Evolutionary conservation across 2,797 vertebrate species (phyloP).

Genomic region (Cossypha heuglini): DNA sequence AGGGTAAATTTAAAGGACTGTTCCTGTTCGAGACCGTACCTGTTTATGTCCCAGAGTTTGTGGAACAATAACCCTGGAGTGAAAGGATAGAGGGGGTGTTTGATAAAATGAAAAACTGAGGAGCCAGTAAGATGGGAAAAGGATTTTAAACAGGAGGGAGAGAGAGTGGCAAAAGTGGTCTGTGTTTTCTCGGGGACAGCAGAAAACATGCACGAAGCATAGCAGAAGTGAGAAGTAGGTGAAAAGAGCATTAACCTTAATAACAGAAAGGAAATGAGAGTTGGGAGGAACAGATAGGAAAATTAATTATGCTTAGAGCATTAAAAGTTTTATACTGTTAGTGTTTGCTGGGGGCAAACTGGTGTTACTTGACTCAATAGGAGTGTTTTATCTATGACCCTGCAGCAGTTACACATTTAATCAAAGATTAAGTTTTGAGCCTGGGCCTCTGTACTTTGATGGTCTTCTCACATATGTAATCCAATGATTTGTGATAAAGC

Average conservation of each 20-base stretch:
- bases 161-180: background rate
- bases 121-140: background rate
- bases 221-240: background rate
- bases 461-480: background rate
- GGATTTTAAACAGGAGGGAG: background rate
- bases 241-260: background rate
- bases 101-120: background rate
- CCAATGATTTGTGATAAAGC: background rate
- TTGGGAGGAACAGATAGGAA: background rate
- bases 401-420: background rate
- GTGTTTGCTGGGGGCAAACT: background rate
- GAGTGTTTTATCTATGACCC: background rate
- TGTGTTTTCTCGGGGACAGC: background rate
- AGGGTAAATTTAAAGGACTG: background rate
- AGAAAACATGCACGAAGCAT: fast-evolving
- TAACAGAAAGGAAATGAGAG: background rate
- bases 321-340: background rate
- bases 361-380: background rate
- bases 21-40: background rate
- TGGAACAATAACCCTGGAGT: background rate
- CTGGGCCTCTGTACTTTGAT: background rate
- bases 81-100: background rate
- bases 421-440: background rate
- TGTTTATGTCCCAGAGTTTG: background rate
- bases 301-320: background rate